Conservation (phyloP, 2,888 invertebrate genomes). For the Automeris io region DNA sequence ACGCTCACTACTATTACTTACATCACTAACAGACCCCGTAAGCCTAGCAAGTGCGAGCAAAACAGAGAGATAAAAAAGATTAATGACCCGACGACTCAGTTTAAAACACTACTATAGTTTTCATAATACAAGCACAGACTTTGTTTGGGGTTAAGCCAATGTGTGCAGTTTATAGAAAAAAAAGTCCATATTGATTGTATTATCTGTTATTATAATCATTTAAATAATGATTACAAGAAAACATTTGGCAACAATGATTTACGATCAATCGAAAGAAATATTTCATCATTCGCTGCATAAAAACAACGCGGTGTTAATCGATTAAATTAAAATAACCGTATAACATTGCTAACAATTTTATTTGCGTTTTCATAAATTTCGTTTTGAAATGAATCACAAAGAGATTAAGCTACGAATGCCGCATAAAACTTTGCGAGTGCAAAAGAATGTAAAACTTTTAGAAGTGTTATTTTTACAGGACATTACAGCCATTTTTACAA, state of each 20-base stretch:
- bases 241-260: background rate
- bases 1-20: too few relatives aligned
- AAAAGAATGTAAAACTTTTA: slow-evolving; percentile 33
- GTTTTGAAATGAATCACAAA: background rate
- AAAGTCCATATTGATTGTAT: too few relatives aligned
- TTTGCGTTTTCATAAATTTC: background rate
- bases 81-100: too few relatives aligned
- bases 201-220: too few relatives aligned
- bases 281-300: background rate
- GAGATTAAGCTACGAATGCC: slow-evolving; percentile 22
- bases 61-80: too few relatives aligned
- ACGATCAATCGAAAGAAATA: background rate
- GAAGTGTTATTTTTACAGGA: slow-evolving; percentile 23
- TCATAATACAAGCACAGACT: too few relatives aligned
- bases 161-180: too few relatives aligned
- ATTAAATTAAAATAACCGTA: background rate
- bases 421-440: slow-evolving; percentile 28
- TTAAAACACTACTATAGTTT: too few relatives aligned
- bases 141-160: too few relatives aligned
- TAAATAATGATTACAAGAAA: too few relatives aligned
- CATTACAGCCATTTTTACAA: slow-evolving; percentile 27
- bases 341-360: background rate
- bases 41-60: too few relatives aligned
- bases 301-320: background rate
- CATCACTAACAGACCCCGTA: too few relatives aligned